These are phyloP conservation scores for Liasis olivaceus DNA, from an alignment of 2,797 vertebrate genomes.

Conservation along the genomic window DNA sequence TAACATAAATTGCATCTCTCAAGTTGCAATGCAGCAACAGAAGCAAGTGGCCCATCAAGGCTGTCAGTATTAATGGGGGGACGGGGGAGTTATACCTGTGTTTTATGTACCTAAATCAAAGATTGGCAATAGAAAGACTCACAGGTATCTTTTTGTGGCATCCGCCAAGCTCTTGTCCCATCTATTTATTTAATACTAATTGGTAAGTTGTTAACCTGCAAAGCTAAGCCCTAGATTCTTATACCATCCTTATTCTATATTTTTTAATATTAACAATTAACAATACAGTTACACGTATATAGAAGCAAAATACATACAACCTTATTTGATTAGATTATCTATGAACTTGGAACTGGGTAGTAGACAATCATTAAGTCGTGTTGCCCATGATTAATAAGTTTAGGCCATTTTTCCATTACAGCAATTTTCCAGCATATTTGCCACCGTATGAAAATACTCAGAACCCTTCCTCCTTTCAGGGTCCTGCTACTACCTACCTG, in stretches of 20 bases:
- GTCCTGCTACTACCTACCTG: not conserved
- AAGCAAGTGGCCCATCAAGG: not conserved
- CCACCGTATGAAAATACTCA: not conserved
- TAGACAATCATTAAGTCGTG: not conserved
- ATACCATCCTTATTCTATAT: not conserved
- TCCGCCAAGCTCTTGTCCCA: too few species aligned
- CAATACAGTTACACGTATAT: not conserved
- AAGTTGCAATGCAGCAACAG: too few species aligned
- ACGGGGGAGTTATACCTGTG: too few species aligned
- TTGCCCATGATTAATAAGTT: not conserved
- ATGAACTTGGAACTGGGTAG: not conserved
- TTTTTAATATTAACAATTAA: not conserved
- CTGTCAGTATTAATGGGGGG: not conserved
- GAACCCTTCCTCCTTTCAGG: not conserved
- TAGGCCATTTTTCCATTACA: not conserved
- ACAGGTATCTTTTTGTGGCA: too few species aligned
- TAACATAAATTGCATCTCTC: not conserved
- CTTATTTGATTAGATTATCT: not conserved
- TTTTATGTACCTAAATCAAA: too few species aligned
- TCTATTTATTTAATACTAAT: too few species aligned
- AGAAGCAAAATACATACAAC: not conserved
- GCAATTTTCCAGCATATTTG: not conserved
- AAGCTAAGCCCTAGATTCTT: not conserved
- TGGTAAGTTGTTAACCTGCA: not conserved
- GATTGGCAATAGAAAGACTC: too few species aligned